Conservation (phyloP, 2,888 invertebrate species). For the Laspeyria flexula region DNA sequence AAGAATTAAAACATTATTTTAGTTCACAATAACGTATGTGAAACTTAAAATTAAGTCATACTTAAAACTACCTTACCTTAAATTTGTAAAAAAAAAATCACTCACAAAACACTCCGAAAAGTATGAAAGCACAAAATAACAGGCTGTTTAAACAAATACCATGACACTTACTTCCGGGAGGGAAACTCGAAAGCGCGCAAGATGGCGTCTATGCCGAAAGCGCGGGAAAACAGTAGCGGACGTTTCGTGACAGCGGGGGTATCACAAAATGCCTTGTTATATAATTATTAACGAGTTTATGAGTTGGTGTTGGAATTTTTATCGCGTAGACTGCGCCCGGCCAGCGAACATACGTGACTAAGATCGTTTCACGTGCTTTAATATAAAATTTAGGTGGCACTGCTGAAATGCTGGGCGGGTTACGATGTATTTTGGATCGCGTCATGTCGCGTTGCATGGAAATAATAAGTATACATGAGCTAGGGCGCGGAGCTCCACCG, state of each 20-base stretch:
- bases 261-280: constrained; percentile 43
- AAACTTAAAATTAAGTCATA: constrained; percentile 1
- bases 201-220: constrained; percentile 62
- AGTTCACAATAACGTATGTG: constrained; percentile 12
- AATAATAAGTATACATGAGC: constrained; percentile 47
- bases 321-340: constrained; percentile 70
- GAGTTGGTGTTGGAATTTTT: constrained; percentile 64
- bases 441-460: constrained; percentile 62
- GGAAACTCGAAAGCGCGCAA: constrained; percentile 52
- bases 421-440: constrained; percentile 74
- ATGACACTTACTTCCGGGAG: constrained; percentile 71
- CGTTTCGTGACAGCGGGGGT: constrained; percentile 41
- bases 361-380: constrained; percentile 68
- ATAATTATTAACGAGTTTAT: constrained; percentile 53
- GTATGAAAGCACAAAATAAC: constrained; percentile 34
- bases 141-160: constrained; percentile 52
- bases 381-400: constrained; percentile 77
- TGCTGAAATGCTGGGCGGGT: constrained; percentile 62
- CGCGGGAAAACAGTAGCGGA: constrained; percentile 63
- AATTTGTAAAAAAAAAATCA: constrained; percentile 26
- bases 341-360: constrained; percentile 78
- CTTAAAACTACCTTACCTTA: constrained; percentile 41
- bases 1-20: constrained; percentile 17
- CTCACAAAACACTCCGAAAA: constrained; percentile 51
- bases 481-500: constrained; percentile 29